phyloP scores from a whole-genome alignment of 2,797 vertebrate genomes.

The Microcaecilia unicolor region DNA sequence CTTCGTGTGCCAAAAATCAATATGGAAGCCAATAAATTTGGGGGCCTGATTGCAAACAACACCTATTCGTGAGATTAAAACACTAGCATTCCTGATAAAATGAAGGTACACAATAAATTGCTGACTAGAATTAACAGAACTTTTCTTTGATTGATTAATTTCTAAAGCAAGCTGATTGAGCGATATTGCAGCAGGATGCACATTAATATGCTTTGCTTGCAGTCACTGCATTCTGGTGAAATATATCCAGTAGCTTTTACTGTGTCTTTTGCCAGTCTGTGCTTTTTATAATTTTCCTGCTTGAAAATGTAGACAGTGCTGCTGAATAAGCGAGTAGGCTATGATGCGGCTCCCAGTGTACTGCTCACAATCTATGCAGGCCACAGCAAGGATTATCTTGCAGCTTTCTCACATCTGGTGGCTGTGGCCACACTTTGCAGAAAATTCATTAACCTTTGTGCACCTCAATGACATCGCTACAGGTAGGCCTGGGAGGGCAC shows the following conservation, averaged over 20 bases:
- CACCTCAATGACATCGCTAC: too few species aligned
- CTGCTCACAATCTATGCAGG: too few species aligned
- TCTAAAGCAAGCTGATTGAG: slow-evolving; percentile 15
- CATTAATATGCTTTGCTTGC: background rate
- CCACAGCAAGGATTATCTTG: too few species aligned
- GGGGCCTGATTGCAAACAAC: slow-evolving; percentile 38
- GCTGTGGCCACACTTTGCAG: too few species aligned
- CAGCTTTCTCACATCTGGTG: too few species aligned
- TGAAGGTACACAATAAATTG: slow-evolving; percentile 42
- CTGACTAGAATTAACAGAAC: slow-evolving; percentile 37
- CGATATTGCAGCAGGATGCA: slow-evolving; percentile 20
- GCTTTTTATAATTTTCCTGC: too few species aligned
- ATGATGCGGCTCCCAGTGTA: too few species aligned
- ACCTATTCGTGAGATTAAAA: slow-evolving; percentile 34
- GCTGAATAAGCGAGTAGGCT: too few species aligned
- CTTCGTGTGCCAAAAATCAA: slow-evolving; percentile 16
- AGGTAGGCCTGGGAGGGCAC: too few species aligned
- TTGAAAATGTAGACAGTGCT: too few species aligned
- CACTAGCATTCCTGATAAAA: slow-evolving; percentile 27
- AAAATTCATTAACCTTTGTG: too few species aligned
- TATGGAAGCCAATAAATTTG: slow-evolving; percentile 25
- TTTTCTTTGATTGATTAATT: slow-evolving; percentile 33
- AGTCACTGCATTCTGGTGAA: slow-evolving; percentile 5
- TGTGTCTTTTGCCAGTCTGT: too few species aligned
- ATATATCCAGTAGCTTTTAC: background rate